These are phyloP conservation scores for Masticophis lateralis DNA, from an alignment of 2,797 vertebrate species.

Conservation along the genomic window DNA sequence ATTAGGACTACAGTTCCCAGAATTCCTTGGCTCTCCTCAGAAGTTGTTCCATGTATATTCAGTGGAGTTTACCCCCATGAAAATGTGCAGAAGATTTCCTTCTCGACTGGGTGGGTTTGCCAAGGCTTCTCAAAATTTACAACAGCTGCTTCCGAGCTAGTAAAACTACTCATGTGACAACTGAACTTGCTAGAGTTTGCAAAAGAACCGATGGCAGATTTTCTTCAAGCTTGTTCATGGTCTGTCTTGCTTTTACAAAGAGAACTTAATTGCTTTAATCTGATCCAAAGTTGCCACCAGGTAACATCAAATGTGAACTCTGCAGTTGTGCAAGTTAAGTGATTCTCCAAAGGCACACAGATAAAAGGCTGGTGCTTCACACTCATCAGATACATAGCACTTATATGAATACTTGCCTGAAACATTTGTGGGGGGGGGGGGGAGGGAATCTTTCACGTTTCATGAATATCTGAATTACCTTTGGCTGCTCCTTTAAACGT, in stretches of 20 bases:
- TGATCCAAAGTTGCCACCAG: neutral
- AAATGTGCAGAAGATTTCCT: neutral
- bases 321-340: neutral
- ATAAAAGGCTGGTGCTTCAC: neutral
- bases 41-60: neutral
- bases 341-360: neutral
- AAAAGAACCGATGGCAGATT: neutral
- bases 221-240: neutral
- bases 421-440: neutral
- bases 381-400: neutral
- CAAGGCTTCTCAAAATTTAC: neutral
- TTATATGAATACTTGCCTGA: neutral
- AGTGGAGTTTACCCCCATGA: neutral
- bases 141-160: neutral
- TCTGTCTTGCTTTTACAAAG: neutral
- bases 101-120: neutral
- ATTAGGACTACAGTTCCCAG: neutral
- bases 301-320: neutral
- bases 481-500: neutral
- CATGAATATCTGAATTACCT: neutral
- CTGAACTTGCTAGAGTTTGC: constrained; percentile 9
- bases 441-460: neutral
- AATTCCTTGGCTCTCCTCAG: neutral
- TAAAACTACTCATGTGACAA: neutral
- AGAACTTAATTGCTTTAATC: neutral